Percentiles rank a stretch among this genome's conserved stretches.
phyloP scores from a whole-genome alignment of 2,888 invertebrate genomes.

The Biston betularia region DNA sequence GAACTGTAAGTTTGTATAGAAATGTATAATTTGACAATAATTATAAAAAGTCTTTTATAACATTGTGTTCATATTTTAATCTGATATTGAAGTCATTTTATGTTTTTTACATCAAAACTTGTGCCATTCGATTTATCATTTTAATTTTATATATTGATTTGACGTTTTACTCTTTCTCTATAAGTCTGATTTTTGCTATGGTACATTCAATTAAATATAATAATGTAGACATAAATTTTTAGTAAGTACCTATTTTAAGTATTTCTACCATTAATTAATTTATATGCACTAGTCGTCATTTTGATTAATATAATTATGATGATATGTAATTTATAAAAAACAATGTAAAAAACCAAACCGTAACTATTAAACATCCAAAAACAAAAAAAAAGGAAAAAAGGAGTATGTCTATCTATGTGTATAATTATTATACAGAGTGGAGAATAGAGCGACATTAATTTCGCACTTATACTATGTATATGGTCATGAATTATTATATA shows the following conservation, averaged over 20 bases:
- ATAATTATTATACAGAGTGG: too few species aligned
- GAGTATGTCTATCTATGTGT: neutral
- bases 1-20: slow-evolving; percentile 40
- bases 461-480: too few species aligned
- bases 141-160: slow-evolving; percentile 27
- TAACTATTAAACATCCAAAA: neutral
- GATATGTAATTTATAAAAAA: slow-evolving; percentile 53
- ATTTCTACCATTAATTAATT: slow-evolving; percentile 45
- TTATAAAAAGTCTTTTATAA: slow-evolving; percentile 11
- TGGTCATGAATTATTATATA: too few species aligned
- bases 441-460: too few species aligned
- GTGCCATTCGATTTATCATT: slow-evolving; percentile 41
- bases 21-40: slow-evolving; percentile 42
- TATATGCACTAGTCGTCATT: slow-evolving; percentile 55
- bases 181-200: slow-evolving; percentile 50
- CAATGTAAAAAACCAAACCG: slow-evolving; percentile 45
- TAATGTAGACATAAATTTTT: slow-evolving; percentile 25
- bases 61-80: slow-evolving; percentile 39
- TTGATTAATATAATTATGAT: slow-evolving; percentile 46
- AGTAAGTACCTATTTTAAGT: slow-evolving; percentile 23
- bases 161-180: slow-evolving; percentile 36
- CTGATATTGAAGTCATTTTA: slow-evolving; percentile 20
- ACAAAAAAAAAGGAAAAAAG: neutral
- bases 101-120: slow-evolving; percentile 28
- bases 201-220: slow-evolving; percentile 32